Evolutionary conservation across 2,888 invertebrate species (phyloP).

Genomic region (Tinea pellionella): DNA sequence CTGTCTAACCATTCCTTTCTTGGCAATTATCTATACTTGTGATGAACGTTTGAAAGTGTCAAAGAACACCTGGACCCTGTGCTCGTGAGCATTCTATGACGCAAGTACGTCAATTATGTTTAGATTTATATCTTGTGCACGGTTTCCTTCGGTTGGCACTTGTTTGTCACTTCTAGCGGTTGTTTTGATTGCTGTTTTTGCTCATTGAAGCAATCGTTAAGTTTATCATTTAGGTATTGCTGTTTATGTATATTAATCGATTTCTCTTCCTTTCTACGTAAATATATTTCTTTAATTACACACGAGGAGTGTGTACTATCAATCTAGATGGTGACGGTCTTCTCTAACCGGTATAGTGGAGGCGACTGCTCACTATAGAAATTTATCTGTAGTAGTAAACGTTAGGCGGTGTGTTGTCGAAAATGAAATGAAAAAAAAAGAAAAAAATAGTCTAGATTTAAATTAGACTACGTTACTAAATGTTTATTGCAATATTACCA

Average conservation of each 20-base stretch:
- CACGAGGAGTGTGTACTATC: no score
- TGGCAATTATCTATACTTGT: conserved; percentile 7
- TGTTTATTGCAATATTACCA: not conserved
- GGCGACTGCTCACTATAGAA: no score
- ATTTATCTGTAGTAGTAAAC: no score
- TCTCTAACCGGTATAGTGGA: no score
- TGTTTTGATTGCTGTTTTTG: conserved; percentile 2
- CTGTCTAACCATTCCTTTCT: not conserved
- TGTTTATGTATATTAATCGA: no score
- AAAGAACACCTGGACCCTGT: conserved; percentile 18
- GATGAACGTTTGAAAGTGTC: conserved; percentile 13
- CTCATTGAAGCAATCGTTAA: not conserved
- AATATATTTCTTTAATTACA: no score
- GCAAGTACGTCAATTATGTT: conserved; percentile 24
- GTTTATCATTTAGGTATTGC: no score
- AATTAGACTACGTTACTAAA: not conserved
- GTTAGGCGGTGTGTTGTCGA: no score
- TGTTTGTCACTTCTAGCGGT: conserved; percentile 3
- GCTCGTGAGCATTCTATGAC: conserved; percentile 18
- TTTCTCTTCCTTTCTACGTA: no score
- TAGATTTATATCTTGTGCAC: conserved; percentile 25
- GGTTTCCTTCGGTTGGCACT: not conserved
- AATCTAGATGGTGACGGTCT: no score
- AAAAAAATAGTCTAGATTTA: no score
- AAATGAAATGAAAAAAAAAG: no score